These are phyloP conservation scores for Tenebrio molitor DNA, from an alignment of 1,140 invertebrate genomes.

Conservation along the genomic window DNA sequence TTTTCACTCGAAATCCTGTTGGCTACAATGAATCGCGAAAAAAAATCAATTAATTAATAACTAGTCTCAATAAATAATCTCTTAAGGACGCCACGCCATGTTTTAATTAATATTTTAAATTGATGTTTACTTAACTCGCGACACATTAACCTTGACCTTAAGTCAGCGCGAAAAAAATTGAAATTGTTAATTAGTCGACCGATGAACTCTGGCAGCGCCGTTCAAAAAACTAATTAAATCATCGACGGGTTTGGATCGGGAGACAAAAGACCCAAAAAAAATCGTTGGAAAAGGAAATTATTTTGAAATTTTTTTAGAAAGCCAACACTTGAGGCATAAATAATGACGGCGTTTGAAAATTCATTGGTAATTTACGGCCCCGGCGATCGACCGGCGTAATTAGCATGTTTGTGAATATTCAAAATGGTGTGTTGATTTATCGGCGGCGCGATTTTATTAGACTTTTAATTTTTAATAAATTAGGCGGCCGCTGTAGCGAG, in stretches of 20 bases:
- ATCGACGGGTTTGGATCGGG: background rate
- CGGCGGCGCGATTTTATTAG: background rate
- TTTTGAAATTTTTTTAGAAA: background rate
- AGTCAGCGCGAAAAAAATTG: constrained; percentile 16
- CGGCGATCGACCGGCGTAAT: background rate
- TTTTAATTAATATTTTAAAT: constrained; percentile 33
- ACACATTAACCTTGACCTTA: constrained; percentile 34
- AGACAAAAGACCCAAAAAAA: too few relatives aligned
- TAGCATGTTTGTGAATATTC: background rate
- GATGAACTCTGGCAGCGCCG: constrained; percentile 6
- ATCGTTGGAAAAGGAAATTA: too few relatives aligned
- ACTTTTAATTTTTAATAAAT: background rate
- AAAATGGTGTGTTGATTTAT: background rate
- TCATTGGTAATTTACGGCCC: too few relatives aligned
- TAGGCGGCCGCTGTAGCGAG: background rate
- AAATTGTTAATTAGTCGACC: constrained; percentile 32
- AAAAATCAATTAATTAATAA: constrained; percentile 24
- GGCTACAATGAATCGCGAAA: background rate
- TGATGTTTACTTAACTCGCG: constrained; percentile 3
- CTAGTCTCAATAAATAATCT: background rate
- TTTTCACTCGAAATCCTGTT: background rate
- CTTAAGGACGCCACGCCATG: background rate
- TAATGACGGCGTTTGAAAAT: too few relatives aligned
- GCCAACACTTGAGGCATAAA: too few relatives aligned
- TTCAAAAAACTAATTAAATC: constrained; percentile 21